Base-by-base conservation (phyloP, 2,888 invertebrate species). In the Charanyca ferruginea region DNA sequence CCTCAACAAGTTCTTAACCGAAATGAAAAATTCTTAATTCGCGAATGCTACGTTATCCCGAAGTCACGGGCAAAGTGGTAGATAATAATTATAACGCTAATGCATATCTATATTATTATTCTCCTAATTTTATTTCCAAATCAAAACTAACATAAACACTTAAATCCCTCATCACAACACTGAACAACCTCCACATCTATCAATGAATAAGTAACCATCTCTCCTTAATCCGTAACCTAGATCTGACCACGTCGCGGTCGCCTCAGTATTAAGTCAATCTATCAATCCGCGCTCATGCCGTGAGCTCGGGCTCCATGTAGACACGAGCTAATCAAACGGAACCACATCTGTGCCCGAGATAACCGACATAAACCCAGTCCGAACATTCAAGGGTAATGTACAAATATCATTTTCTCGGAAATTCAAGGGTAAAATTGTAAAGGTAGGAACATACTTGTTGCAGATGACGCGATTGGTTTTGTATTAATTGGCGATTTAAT, bases 401-500 rank as follows among this genome's bases (percentile, higher is more conserved):
- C 55, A 55, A 68, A 60, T 69, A 54, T 76, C 0, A 68, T 58
- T 68, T 71, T 58, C 35, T 75, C n/a, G 2, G 44, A 58, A 25
- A 58, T 67, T 48, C 52, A 54, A 51, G 52, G 53, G n/a, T 32
- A 52, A 3, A 3, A 42, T 47, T 28, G 9, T 45, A 25, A 49
- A 59, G 48, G 3, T 32, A 3, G 18, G 11, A 41, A 59, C 44
- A 68, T 22, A 45, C 41, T 54, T 25, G 32, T 22, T 58, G 4
- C 23, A 25, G 44, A 16, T 11, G 28, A 20, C 3, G 18, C 22
- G 23, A 16, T 1, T 45, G n/a, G 16, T 35, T n/a, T 41, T 41
- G 0, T 7, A n/a, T 41, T 41, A 7, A n/a, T 41, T 41, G 41
- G n/a, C 6, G 41, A n/a, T 41, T 41, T 41, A 16, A n/a, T n/a